These are phyloP conservation scores for Pherbina coryleti DNA, from an alignment of 2,888 invertebrate genomes.

Conservation along the genomic window DNA sequence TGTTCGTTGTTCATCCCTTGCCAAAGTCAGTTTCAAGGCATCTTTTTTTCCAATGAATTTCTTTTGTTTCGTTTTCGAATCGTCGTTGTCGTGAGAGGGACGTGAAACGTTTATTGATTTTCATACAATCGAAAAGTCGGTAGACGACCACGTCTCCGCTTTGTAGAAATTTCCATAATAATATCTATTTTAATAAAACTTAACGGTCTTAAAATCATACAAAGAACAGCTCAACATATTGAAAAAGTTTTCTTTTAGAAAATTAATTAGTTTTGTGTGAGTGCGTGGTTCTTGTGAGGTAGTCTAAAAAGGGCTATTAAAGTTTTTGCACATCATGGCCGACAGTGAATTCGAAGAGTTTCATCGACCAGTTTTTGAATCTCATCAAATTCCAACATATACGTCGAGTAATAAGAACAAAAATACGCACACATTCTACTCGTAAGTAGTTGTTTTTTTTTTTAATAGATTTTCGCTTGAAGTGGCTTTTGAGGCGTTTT, in stretches of 20 bases:
- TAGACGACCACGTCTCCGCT: constrained; percentile 3
- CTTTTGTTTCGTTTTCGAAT: too few relatives aligned
- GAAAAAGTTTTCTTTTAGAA: background rate
- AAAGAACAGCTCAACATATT: background rate
- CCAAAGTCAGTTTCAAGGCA: constrained; percentile 45
- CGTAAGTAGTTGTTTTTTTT: constrained; percentile 76
- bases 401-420: constrained; percentile 73
- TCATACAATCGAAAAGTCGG: constrained; percentile 47
- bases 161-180: background rate
- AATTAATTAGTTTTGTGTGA: background rate
- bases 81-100: constrained; percentile 24
- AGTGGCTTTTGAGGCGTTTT: background rate
- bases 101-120: constrained; percentile 64
- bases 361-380: constrained; percentile 74
- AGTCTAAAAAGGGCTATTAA: constrained; percentile 1
- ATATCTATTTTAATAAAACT: background rate
- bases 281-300: background rate
- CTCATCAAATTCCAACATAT: constrained; percentile 80
- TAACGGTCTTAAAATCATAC: too few relatives aligned
- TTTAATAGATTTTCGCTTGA: background rate
- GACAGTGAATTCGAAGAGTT: constrained; percentile 96
- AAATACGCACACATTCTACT: constrained; percentile 84
- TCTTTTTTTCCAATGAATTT: constrained; percentile 31
- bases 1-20: constrained; percentile 28
- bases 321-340: constrained; percentile 75